Base-by-base conservation (phyloP, 2,113 vertebrate species). In the Bolborhynchus lineola region DNA sequence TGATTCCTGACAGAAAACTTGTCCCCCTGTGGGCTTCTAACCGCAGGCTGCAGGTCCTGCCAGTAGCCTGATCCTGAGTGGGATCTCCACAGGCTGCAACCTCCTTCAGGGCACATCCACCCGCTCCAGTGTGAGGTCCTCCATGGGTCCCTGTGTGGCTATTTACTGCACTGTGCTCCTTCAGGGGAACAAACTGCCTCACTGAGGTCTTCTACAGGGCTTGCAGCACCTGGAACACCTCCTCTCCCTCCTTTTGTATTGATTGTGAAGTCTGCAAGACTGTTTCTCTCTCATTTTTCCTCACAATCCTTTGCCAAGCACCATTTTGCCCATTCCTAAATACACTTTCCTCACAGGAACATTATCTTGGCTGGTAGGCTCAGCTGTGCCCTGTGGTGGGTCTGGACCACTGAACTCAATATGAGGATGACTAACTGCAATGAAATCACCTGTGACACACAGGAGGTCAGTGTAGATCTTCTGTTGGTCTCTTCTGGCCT, bases 331-430 rank as follows among this genome's bases (percentile, higher is more conserved):
- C 29, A 84, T 77, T 88, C 21, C 33, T 64, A 52, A 71, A 37
- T 3, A 25, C 1, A 1, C 16, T 63, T 87, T 52, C 14, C 37
- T 14, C 16, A 4, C 3, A 35, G 28, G 1, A 8, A 9, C 50
- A 67, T 14, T 35, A 10, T 0, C 10, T 41, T 35, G 46, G 18
- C 35, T 78, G 13, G 2, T 13, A 42, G 63, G 52, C 24, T 72
- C 2, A 12, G 5, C 35, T 7, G 8, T 63, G 49, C 21, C 35
- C 41, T 65, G 35, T 0, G 0, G 16, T 10, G 53, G 53, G 46
- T 65, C 25, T 50, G 60, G 23, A 16, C 47, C 50, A 35, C 33
- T 59, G 59, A 80, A 42, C 67, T 59, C 25, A 35, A 2, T 29
- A 24, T 10, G 35, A 37, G 18, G 18, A n/a, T 59, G 50, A 39